These are phyloP conservation scores for Orthonyx spaldingii DNA, from an alignment of 2,113 vertebrate genomes.

Conservation along the genomic window DNA sequence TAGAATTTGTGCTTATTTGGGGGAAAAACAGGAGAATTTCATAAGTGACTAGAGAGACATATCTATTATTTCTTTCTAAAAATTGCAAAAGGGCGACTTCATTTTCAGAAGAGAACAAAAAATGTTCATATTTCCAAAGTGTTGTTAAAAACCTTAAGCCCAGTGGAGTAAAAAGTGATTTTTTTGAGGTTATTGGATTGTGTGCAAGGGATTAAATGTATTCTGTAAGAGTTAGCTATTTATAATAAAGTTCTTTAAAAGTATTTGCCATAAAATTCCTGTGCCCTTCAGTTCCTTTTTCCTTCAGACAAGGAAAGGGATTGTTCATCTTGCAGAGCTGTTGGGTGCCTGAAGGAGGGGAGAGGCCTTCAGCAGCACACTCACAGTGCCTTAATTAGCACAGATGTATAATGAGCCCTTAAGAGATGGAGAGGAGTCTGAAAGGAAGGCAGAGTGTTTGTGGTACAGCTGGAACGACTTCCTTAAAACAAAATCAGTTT, in stretches of 20 bases:
- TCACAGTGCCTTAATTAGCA: neutral
- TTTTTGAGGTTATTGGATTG: neutral
- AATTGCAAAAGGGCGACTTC: neutral
- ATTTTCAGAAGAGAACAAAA: neutral
- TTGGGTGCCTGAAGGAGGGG: neutral
- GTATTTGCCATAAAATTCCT: neutral
- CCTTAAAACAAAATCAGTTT: neutral
- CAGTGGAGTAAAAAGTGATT: neutral
- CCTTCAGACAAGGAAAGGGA: neutral
- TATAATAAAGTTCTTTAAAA: neutral
- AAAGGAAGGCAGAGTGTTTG: neutral
- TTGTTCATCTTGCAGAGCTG: neutral
- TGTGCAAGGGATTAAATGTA: neutral
- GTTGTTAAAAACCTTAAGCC: neutral
- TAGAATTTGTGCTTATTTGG: neutral
- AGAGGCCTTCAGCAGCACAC: neutral
- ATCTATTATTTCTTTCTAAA: neutral
- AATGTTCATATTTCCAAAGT: neutral
- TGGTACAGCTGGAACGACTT: neutral
- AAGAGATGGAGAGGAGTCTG: neutral
- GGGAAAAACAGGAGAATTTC: neutral
- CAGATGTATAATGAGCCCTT: neutral
- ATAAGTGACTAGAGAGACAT: neutral
- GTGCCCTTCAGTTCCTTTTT: neutral
- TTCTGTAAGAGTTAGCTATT: neutral